Percentiles rank a stretch among this genome's conserved stretches.
phyloP scores from a whole-genome alignment of 2,797 vertebrate genomes.

The Taeniopygia guttata region DNA sequence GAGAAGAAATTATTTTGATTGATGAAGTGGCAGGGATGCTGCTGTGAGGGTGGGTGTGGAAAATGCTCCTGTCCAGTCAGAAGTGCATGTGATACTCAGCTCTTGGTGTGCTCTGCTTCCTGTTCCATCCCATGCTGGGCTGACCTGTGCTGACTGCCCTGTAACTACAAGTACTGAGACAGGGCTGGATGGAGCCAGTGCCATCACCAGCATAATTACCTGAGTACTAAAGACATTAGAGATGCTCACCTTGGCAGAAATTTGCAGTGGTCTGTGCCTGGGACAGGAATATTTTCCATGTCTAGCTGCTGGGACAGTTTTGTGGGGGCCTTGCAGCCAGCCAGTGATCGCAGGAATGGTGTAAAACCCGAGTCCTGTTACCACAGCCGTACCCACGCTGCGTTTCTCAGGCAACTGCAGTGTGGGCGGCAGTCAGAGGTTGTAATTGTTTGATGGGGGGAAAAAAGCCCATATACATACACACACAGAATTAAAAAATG shows the following conservation, averaged over 20 bases:
- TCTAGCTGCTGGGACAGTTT: not conserved
- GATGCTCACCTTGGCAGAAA: not conserved
- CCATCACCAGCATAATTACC: not conserved
- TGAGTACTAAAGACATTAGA: not conserved
- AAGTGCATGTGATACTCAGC: not conserved
- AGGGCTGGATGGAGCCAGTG: not conserved
- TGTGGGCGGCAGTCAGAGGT: conserved; percentile 41
- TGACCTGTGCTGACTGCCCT: not conserved
- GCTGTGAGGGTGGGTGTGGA: not conserved
- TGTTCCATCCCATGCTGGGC: not conserved
- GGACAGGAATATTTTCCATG: not conserved
- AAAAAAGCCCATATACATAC: not conserved
- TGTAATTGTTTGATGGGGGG: conserved; percentile 27
- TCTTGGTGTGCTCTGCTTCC: not conserved
- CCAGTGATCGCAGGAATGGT: not conserved
- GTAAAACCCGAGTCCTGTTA: not conserved
- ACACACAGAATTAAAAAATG: not conserved
- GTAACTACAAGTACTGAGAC: not conserved
- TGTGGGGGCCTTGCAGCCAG: not conserved
- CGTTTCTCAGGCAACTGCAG: conserved; percentile 68
- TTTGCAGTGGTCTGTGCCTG: not conserved
- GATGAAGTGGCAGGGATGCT: not conserved
- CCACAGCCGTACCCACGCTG: conserved; percentile 34
- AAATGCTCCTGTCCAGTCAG: not conserved
- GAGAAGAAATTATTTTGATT: not conserved